These are phyloP conservation scores for Drosophila stalkeri DNA, from an alignment of 2,888 invertebrate species.

Conservation along the genomic window DNA sequence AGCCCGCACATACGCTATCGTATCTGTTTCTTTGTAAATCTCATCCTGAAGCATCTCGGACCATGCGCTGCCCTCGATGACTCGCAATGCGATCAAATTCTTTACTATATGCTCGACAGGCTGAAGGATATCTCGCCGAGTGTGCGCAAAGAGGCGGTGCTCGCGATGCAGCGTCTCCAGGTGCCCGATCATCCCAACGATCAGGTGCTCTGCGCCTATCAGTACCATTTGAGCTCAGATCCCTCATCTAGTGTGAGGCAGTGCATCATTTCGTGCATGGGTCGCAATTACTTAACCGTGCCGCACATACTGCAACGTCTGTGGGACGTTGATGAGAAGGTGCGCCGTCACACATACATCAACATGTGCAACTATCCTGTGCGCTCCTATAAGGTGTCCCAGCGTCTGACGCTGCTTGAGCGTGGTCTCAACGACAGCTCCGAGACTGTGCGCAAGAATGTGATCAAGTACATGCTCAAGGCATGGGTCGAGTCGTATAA, in stretches of 20 bases:
- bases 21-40: slow-evolving; percentile 91
- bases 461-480: slow-evolving; percentile 87
- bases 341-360: slow-evolving; percentile 87
- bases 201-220: slow-evolving; percentile 90
- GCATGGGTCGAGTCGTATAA: slow-evolving; percentile 91
- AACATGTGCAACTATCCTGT: slow-evolving; percentile 85
- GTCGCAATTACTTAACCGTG: slow-evolving; percentile 89
- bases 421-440: slow-evolving; percentile 88
- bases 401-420: slow-evolving; percentile 87
- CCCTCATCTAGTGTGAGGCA: slow-evolving; percentile 90
- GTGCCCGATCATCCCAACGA: slow-evolving; percentile 91
- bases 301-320: slow-evolving; percentile 90
- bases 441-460: slow-evolving; percentile 86
- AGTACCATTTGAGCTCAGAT: slow-evolving; percentile 90
- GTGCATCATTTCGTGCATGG: slow-evolving; percentile 90
- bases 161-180: slow-evolving; percentile 92
- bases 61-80: slow-evolving; percentile 92
- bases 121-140: slow-evolving; percentile 90
- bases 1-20: slow-evolving; percentile 88
- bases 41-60: slow-evolving; percentile 90
- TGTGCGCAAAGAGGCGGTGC: slow-evolving; percentile 92
- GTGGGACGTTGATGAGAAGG: slow-evolving; percentile 91
- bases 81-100: slow-evolving; percentile 90
- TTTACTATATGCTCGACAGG: slow-evolving; percentile 89
- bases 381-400: slow-evolving; percentile 87